Evolutionary conservation across 2,888 invertebrate genomes (phyloP).

Genomic region (Troides helena): DNA sequence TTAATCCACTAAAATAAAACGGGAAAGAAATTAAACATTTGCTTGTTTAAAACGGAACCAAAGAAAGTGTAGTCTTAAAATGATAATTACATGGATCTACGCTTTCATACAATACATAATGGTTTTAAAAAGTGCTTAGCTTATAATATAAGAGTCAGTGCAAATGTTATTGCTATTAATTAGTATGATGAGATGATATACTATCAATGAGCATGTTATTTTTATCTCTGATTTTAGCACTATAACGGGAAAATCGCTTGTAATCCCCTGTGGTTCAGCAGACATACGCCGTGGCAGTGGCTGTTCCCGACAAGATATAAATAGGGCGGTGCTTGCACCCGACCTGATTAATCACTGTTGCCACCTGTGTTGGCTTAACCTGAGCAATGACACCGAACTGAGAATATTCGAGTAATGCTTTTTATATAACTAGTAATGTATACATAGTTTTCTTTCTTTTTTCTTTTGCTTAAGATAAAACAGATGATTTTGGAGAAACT

Average conservation of each 20-base stretch:
- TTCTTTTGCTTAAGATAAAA: not conserved
- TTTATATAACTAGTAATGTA: slow-evolving; percentile 53
- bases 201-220: not conserved
- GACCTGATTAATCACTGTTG: slow-evolving; percentile 66
- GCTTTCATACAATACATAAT: slow-evolving; percentile 16
- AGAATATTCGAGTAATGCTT: slow-evolving; percentile 30
- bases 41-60: slow-evolving; percentile 19
- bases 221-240: not conserved
- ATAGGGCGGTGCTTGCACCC: slow-evolving; percentile 52
- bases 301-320: slow-evolving; percentile 61
- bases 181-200: not conserved
- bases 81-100: not conserved
- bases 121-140: not conserved
- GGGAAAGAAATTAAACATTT: slow-evolving; percentile 39
- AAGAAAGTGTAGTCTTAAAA: slow-evolving; percentile 7
- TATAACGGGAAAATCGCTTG: slow-evolving; percentile 32
- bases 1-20: slow-evolving; percentile 68
- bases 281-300: slow-evolving; percentile 48
- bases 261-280: slow-evolving; percentile 52
- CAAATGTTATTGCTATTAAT: not conserved
- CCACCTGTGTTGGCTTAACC: slow-evolving; percentile 59
- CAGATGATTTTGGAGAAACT: not conserved
- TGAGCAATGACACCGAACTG: slow-evolving; percentile 40
- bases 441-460: slow-evolving; percentile 38
- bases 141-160: not conserved